These are phyloP conservation scores for Siniperca scherzeri DNA, from an alignment of 2,797 vertebrate species.

Conservation along the genomic window DNA sequence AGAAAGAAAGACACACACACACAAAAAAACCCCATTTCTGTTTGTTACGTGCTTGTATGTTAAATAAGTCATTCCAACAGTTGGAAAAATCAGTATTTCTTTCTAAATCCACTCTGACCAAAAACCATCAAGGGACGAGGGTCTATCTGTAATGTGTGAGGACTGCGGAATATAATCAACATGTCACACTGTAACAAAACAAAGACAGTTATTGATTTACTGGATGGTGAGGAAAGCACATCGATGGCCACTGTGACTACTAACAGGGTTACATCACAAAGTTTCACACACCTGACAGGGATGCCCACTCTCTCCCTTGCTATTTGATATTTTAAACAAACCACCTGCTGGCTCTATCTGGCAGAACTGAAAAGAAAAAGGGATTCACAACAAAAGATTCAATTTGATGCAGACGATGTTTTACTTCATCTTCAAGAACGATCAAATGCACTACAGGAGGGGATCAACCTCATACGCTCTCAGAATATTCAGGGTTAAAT, in stretches of 20 bases:
- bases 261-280: conserved; percentile 2
- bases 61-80: not conserved
- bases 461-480: not conserved
- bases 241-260: not conserved
- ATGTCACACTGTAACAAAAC: too few relatives aligned
- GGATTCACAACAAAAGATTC: not conserved
- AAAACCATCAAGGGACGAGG: not conserved
- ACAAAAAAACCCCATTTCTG: not conserved
- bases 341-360: not conserved
- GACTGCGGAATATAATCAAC: too few relatives aligned
- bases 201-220: not conserved
- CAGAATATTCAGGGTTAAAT: not conserved
- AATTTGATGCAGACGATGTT: conserved; percentile 15
- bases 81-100: not conserved
- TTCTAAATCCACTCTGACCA: not conserved
- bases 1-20: not conserved
- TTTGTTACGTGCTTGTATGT: not conserved
- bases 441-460: not conserved
- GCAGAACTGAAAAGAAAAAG: not conserved
- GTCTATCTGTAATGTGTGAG: too few relatives aligned
- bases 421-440: not conserved
- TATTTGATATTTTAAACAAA: not conserved
- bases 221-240: not conserved
- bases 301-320: not conserved
- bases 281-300: not conserved